These are phyloP conservation scores for Cassiopea andromeda DNA, from an alignment of 30 jellyfish, hydroid and myxozoan species.

Conservation along the genomic window DNA sequence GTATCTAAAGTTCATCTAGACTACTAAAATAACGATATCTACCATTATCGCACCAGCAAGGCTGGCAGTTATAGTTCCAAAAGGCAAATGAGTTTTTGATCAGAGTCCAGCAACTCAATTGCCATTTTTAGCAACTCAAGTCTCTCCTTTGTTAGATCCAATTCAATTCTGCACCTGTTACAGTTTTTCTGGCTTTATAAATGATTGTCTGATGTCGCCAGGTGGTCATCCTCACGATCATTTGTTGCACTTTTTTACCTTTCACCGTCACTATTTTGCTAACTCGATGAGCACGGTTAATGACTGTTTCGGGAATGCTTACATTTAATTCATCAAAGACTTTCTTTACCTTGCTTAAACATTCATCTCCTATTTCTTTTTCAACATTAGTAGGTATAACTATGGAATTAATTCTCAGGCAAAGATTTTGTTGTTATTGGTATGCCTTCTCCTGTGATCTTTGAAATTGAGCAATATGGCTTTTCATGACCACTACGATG, in stretches of 20 bases:
- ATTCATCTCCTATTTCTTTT: conserved; percentile 45
- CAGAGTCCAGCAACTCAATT: conserved; percentile 41
- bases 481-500: conserved; percentile 26
- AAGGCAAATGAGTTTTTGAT: conserved; percentile 52
- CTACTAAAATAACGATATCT: conserved; percentile 25
- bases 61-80: conserved; percentile 34
- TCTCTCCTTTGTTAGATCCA: conserved; percentile 46
- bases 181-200: conserved; percentile 44
- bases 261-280: conserved; percentile 37
- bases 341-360: conserved; percentile 30
- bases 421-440: conserved; percentile 37
- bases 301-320: conserved; percentile 51
- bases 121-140: conserved; percentile 35
- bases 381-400: conserved; percentile 25
- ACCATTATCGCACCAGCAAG: conserved; percentile 52
- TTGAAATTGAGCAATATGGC: conserved; percentile 28
- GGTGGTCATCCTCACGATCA: conserved; percentile 45
- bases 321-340: conserved; percentile 41
- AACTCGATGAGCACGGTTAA: conserved; percentile 61
- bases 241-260: conserved; percentile 52
- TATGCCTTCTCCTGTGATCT: conserved; percentile 32
- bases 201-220: conserved; percentile 56
- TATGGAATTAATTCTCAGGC: conserved; percentile 49
- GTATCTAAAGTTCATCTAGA: conserved; percentile 37
- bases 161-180: conserved; percentile 17